Conservation (phyloP, 2,113 vertebrate species). For the Periophthalmus modestus region DNA sequence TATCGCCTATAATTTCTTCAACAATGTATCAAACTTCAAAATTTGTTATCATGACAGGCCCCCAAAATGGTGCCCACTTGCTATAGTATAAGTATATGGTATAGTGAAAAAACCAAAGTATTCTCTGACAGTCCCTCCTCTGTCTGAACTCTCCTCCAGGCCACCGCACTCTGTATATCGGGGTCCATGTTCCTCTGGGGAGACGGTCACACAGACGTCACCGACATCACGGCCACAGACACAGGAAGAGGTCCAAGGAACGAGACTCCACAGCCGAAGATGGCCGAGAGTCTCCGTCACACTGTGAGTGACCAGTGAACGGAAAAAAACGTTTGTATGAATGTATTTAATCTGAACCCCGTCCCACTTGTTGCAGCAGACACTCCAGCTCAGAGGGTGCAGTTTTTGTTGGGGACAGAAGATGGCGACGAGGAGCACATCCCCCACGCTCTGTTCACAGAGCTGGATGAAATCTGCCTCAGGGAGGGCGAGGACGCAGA, state of each 20-base stretch:
- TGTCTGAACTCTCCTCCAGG: constrained; percentile 59
- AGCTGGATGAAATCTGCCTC: constrained; percentile 97
- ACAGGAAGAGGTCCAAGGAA: constrained; percentile 95
- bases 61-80: too few species aligned
- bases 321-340: neutral
- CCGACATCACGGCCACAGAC: constrained; percentile 94
- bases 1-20: too few species aligned
- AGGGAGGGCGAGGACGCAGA: constrained; percentile 95
- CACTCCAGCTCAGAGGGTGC: constrained; percentile 96
- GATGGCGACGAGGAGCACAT: constrained; percentile 98
- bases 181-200: constrained; percentile 94
- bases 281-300: constrained; percentile 92
- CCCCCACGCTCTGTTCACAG: constrained; percentile 96
- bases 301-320: constrained; percentile 78
- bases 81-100: too few species aligned
- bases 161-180: constrained; percentile 96
- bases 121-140: neutral
- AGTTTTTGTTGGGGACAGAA: constrained; percentile 97
- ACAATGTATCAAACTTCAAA: too few species aligned
- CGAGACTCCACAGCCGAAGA: constrained; percentile 91
- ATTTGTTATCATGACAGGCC: too few species aligned
- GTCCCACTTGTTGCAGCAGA: constrained; percentile 68
- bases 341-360: neutral
- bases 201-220: constrained; percentile 93
- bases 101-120: neutral